Conservation (phyloP, 2,113 vertebrate genomes). For the Equus przewalskii region DNA sequence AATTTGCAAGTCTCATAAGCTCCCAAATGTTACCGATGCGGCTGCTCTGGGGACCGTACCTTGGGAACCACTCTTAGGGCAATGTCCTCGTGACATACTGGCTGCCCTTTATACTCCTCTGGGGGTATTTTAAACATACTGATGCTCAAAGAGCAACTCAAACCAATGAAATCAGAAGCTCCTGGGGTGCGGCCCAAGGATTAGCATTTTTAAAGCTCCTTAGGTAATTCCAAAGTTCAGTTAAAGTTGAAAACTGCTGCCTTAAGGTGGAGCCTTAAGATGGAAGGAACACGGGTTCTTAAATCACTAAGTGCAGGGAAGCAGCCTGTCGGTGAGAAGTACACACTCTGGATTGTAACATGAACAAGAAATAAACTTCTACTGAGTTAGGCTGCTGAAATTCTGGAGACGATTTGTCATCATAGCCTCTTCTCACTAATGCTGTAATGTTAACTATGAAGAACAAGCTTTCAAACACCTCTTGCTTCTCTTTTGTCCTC, state of each 20-base stretch:
- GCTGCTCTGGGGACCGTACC: not conserved
- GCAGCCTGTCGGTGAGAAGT: not conserved
- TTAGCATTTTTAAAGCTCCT: not conserved
- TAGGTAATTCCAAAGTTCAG: not conserved
- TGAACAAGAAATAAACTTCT: not conserved
- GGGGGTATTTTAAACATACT: not conserved
- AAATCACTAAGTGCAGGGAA: not conserved
- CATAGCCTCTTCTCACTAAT: not conserved
- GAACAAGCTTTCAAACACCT: not conserved
- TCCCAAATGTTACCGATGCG: not conserved
- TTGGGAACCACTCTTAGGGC: not conserved
- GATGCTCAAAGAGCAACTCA: not conserved
- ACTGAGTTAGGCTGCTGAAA: not conserved
- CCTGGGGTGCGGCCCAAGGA: not conserved
- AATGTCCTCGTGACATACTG: not conserved
- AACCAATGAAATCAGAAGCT: constrained; percentile 17
- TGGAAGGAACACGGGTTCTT: not conserved
- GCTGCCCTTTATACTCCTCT: not conserved
- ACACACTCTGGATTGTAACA: not conserved
- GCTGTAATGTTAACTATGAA: not conserved
- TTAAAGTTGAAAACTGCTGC: not conserved
- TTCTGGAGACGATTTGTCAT: not conserved
- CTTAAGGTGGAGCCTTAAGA: not conserved
- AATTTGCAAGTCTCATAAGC: not conserved
- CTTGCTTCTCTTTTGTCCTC: not conserved